Evolutionary conservation across 2,888 invertebrate species (phyloP).

Genomic region (Amaurobius ferox): DNA sequence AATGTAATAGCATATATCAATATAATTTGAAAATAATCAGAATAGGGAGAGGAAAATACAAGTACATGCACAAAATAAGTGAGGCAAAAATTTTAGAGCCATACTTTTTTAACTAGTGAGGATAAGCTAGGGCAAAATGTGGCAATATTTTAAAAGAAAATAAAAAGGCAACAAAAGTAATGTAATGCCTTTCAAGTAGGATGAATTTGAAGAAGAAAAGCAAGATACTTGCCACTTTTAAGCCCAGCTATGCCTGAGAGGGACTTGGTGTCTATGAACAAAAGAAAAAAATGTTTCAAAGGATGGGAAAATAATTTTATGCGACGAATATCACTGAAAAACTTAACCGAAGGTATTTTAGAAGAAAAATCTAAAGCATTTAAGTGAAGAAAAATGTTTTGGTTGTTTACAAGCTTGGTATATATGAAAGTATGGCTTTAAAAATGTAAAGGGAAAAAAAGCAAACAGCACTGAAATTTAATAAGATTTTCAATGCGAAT

Average conservation of each 20-base stretch:
- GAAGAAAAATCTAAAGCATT: background rate
- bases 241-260: slow-evolving; percentile 31
- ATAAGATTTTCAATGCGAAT: background rate
- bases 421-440: background rate
- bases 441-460: background rate
- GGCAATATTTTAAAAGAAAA: slow-evolving; percentile 15
- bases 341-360: background rate
- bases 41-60: background rate
- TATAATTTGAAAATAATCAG: background rate
- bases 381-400: background rate
- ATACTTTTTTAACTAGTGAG: slow-evolving; percentile 16
- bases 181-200: slow-evolving; percentile 9
- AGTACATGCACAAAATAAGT: background rate
- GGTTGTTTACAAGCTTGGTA: background rate
- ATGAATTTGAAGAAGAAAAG: slow-evolving; percentile 13
- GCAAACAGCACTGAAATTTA: background rate
- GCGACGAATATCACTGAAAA: background rate
- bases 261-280: slow-evolving; percentile 37
- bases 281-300: slow-evolving; percentile 30
- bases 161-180: slow-evolving; percentile 10
- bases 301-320: background rate
- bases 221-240: slow-evolving; percentile 32
- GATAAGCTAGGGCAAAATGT: slow-evolving; percentile 31
- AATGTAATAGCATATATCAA: background rate
- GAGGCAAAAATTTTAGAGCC: background rate